Evolutionary conservation across 2,797 vertebrate species (phyloP), one percentile per base, ranked within the genome.

Genomic region (Pterois miles): DNA sequence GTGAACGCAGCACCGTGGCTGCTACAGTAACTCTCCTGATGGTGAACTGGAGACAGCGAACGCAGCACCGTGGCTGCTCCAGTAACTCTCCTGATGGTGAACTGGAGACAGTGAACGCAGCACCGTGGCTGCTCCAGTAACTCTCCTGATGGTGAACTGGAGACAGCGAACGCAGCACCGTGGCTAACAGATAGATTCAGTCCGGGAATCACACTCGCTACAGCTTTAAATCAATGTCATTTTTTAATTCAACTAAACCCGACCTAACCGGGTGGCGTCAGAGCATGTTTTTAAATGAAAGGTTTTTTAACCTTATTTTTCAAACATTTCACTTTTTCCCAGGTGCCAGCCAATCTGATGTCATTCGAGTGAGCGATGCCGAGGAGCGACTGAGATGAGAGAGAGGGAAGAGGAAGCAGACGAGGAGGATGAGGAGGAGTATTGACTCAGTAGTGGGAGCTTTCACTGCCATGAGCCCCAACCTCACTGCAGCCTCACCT

Each of bases 291-390:
- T n/a, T 3, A 48, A 48, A 20, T n/a, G 1, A 20, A 48, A 48
- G 18, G 18, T 48, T n/a, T 5, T 54, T 56, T 20, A 57, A 29
- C 54, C 27, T 54, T 16, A 27, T 54, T 25, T 8, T 25, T 2
- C 53, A 31, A 48, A 40, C 57, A n/a, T n/a, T 54, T 59, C 2
- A 2, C 22, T 25, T 53, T 36, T 9, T 10, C 48, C n/a, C 54
- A 99, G 98, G 98, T 97, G 90, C 98, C 98, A 91, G 95, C 98
- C 88, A 99, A 99, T 94, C 96, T 99, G 94, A 99, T 99, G 98
- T 99, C 98, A 70, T 99, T 99, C 82, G 98, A 99, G 91, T 99
- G 94, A 96, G 46, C 6, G 48, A 29, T 31, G 73, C 79, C 69
- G 71, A 80, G 65, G 59, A 74, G 65, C 62, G 58, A 81, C 73